Base-by-base conservation (phyloP, 2,797 vertebrate species). In the Anniella stebbinsi region DNA sequence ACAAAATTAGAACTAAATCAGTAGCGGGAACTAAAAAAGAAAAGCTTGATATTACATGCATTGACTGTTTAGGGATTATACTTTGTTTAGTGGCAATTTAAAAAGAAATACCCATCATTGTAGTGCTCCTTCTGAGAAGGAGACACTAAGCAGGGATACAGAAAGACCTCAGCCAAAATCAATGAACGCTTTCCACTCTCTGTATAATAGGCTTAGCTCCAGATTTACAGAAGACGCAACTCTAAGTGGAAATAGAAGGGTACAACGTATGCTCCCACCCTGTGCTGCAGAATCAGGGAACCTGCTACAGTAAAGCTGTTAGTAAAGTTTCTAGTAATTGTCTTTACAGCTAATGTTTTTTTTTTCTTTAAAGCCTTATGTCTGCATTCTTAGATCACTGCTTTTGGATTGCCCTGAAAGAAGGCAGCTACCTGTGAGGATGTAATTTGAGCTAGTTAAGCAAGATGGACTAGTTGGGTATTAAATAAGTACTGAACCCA, bases 31-130 rank as follows among this genome's bases (percentile, higher is more conserved):
- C 54, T 76, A 60, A 57, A 86, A 10, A 63, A 17, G 36, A n/a
- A 36, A 28, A 54, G 66, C 4, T n/a, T 54, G 11, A 38, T 80
- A 87, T 78, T 78, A 76, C 78, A 72, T 86, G 82, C 18, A 30
- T n/a, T 38, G n/a, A 57, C 80, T 28, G 89, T 92, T 73, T 82
- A 90, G 38, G 80, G 66, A 21, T 25, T 78, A 0, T 90, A 10
- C 88, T 90, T 87, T 13, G 1, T 89, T 38, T 10, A 25, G 15
- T 83, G 91, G 63, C 80, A 28, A 60, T 95, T 12, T 21, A 66
- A 84, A 86, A 88, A 89, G 45, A 72, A 54, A 38, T 0, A 69
- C 30, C 1, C 80, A 25, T 78, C 85, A 17, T 21, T 87, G 70
- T 2, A 10, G 0, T 75, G 11, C 33, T 17, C 78, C 51, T n/a